Conservation (phyloP, 92 coral and sea anemone genomes). For the Anthopleura xanthogrammica region DNA sequence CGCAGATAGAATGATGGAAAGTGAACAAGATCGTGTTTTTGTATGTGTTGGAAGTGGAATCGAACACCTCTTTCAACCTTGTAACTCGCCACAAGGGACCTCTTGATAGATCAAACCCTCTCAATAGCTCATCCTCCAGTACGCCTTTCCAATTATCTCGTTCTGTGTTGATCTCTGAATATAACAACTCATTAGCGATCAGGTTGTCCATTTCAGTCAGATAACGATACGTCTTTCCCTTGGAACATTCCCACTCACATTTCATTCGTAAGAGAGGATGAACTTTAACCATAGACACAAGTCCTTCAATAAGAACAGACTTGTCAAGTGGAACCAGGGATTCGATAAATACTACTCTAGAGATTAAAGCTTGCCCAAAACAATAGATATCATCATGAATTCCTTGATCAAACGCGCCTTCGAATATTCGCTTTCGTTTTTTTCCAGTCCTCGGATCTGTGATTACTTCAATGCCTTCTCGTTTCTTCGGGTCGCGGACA, state of each 20-base stretch:
- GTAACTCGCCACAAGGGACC: conserved; percentile 38
- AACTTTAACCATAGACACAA: not conserved
- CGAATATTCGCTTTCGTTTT: conserved; percentile 19
- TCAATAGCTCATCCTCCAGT: conserved; percentile 21
- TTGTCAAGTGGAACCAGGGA: conserved; percentile 25
- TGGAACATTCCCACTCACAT: conserved; percentile 23
- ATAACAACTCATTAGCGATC: conserved; percentile 4
- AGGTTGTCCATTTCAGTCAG: conserved; percentile 31
- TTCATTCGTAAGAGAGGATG: conserved; percentile 37
- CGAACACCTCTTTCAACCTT: conserved; percentile 23
- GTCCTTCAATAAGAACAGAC: conserved; percentile 2
- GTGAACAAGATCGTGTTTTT: conserved; percentile 34
- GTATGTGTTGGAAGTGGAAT: conserved; percentile 16
- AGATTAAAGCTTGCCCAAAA: conserved; percentile 6
- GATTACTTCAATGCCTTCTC: conserved; percentile 9
- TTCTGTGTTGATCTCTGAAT: not conserved
- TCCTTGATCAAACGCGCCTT: conserved; percentile 32
- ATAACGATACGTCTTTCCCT: conserved; percentile 17
- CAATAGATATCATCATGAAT: conserved; percentile 12
- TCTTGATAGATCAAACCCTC: not conserved
- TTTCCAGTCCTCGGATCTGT: conserved; percentile 22
- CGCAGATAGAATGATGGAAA: conserved; percentile 43
- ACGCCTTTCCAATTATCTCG: conserved; percentile 8
- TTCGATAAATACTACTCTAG: conserved; percentile 21
- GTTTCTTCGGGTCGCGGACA: not conserved